Conservation (phyloP, 2,113 vertebrate species). For the Phoxinus phoxinus region DNA sequence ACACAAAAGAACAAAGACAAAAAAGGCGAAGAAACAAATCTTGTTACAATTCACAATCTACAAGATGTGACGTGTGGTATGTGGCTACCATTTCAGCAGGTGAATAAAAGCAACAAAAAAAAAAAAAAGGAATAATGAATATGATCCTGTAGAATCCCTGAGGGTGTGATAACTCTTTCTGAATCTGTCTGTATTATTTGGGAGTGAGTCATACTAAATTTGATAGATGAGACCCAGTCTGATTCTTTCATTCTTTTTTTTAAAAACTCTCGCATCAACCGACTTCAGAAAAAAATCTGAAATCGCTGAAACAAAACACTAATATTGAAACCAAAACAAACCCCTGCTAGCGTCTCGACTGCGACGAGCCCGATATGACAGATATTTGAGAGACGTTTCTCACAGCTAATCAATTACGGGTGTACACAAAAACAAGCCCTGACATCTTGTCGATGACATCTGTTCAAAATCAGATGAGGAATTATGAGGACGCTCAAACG, state of each 20-base stretch:
- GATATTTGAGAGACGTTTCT: constrained; percentile 34
- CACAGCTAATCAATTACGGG: constrained; percentile 37
- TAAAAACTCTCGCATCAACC: not conserved
- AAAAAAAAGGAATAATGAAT: constrained; percentile 22
- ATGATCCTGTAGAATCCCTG: not conserved
- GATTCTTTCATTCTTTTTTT: not conserved
- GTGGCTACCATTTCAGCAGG: constrained; percentile 24
- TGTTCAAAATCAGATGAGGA: constrained; percentile 33
- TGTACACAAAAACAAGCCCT: constrained; percentile 38
- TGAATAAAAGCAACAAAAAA: constrained; percentile 12
- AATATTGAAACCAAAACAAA: constrained; percentile 12
- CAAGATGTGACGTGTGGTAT: constrained; percentile 26
- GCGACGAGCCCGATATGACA: not conserved
- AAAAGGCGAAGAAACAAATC: constrained; percentile 20
- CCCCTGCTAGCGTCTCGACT: not conserved
- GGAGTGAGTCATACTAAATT: constrained; percentile 30
- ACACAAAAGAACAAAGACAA: not conserved
- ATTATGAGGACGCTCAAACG: constrained; percentile 26
- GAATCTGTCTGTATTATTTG: constrained; percentile 47
- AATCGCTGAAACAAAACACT: constrained; percentile 10
- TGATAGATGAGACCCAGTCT: constrained; percentile 23
- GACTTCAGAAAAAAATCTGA: not conserved
- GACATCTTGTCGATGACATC: constrained; percentile 43
- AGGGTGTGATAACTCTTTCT: constrained; percentile 39
- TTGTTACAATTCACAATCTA: constrained; percentile 28